Evolutionary conservation across 2,797 vertebrate genomes (phyloP).

Genomic region (Sebastes minor): DNA sequence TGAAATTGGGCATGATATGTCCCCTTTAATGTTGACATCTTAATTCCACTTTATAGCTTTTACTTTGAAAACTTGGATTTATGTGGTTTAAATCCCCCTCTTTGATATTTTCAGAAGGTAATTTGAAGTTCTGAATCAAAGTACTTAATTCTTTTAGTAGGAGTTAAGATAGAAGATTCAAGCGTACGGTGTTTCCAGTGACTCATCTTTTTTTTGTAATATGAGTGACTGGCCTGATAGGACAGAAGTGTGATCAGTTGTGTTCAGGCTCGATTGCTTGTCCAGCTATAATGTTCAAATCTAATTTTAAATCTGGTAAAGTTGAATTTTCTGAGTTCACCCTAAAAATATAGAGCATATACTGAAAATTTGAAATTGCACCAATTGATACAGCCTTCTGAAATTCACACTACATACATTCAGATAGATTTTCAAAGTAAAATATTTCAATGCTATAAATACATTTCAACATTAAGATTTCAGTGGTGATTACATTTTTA

Average conservation of each 20-base stretch:
- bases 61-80: background rate
- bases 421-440: background rate
- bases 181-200: background rate
- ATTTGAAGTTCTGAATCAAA: background rate
- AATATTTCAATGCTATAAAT: background rate
- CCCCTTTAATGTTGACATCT: background rate
- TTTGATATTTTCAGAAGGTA: background rate
- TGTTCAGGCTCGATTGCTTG: background rate
- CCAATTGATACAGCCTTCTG: background rate
- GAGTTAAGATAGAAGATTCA: background rate
- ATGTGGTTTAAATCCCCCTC: background rate
- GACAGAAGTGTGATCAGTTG: background rate
- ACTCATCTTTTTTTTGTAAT: background rate
- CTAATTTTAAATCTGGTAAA: background rate
- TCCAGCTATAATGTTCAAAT: background rate
- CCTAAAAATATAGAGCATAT: background rate
- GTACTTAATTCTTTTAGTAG: background rate
- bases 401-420: background rate
- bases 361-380: background rate
- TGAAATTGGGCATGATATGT: background rate
- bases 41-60: background rate
- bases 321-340: background rate
- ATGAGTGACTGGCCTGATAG: background rate
- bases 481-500: background rate
- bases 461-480: background rate